phyloP scores from a whole-genome alignment of 2,888 invertebrate species.

The Strigamia crassipes region DNA sequence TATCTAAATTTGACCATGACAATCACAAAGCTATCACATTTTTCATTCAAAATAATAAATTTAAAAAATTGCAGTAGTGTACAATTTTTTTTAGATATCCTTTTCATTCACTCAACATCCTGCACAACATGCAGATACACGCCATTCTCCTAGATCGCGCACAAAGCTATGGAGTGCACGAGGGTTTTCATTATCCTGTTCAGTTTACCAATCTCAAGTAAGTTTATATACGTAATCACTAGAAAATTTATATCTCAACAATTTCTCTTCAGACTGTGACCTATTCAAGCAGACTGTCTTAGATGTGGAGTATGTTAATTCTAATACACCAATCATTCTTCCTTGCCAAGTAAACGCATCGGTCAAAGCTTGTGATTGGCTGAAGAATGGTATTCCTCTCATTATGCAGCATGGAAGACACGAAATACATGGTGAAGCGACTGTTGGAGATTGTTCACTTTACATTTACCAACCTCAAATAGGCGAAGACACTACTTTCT shows the following conservation, averaged over 20 bases:
- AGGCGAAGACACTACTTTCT: conserved; percentile 19
- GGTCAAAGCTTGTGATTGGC: background rate
- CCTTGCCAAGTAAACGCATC: background rate
- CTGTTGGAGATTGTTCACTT: background rate
- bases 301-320: background rate
- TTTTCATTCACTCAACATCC: background rate
- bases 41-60: too few relatives aligned
- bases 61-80: too few relatives aligned
- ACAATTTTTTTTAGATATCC: too few relatives aligned
- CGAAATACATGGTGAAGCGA: background rate
- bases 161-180: background rate
- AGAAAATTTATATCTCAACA: background rate
- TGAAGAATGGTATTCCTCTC: background rate
- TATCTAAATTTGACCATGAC: too few relatives aligned
- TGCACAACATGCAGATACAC: background rate
- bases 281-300: background rate
- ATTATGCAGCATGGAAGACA: background rate
- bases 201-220: background rate
- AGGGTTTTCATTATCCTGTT: background rate
- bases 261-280: background rate
- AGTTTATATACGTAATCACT: background rate
- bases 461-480: background rate
- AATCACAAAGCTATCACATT: too few relatives aligned
- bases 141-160: too few relatives aligned
- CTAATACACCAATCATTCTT: background rate